Base-by-base conservation (phyloP, 2,113 vertebrate genomes). In the Pyrgilauda ruficollis region DNA sequence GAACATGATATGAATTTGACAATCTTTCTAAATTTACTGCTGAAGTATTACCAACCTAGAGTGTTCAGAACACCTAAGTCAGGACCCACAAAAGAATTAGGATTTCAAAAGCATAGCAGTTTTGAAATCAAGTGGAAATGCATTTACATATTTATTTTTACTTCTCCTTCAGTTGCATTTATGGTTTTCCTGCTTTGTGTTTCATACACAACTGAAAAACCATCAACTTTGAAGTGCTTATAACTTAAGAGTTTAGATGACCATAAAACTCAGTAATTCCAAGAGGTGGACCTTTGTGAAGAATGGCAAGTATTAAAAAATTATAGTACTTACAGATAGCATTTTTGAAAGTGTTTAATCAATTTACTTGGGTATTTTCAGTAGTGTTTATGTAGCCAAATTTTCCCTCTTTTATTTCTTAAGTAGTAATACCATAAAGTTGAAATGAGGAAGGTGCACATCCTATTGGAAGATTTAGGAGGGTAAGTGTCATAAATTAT, bases 141-240 rank as follows among this genome's bases (percentile, higher is more conserved):
- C 52, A 59, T 70, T 86, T 76, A 89, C 0, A 2, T 59, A 86
- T 75, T 93, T 91, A 88, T 90, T 96, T 95, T 94, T 95, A 94
- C 94, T 95, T 95, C 94, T 95, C 64, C 73, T 94, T 97, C 86
- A 87, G 77, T 24, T 76, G 46, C 91, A 89, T 58, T 94, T 87
- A 95, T 66, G 84, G 84, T 95, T 95, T 95, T 97, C 94, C 89
- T 92, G 80, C 94, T 93, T 93, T 76, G 35, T 77, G 35, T 91
- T 89, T 93, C 87, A 82, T 64, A 76, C 94, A 91, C 56, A 96
- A 95, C 52, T 63, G 47, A 89, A 87, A 88, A 91, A 2, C 39
- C 30, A 75, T 93, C 49, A 68, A 30, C 49, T 91, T 1, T 43
- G 5, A 92, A 84, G 46, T 39, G 13, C 21, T 79, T 90, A 56